Evolutionary conservation across 2,888 invertebrate genomes (phyloP).

Genomic region (Allophyes oxyacanthae): DNA sequence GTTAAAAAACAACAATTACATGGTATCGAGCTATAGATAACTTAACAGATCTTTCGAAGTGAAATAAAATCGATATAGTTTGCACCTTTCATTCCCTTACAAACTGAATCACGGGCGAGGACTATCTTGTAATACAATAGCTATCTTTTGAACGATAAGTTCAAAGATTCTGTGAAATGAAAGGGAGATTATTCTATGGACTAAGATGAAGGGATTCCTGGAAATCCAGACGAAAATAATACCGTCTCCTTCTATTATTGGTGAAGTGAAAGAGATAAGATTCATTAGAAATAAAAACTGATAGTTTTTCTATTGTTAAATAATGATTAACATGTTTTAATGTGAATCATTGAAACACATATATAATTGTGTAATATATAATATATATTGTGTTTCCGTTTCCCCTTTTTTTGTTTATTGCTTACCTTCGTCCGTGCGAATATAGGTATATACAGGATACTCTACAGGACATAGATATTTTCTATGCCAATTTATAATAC

Average conservation of each 20-base stretch:
- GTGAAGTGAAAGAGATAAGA: not conserved
- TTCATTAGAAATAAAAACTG: not conserved
- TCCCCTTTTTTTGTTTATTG: too few relatives aligned
- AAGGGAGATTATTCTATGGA: slow-evolving; percentile 28
- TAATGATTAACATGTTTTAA: too few relatives aligned
- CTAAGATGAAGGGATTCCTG: slow-evolving; percentile 20
- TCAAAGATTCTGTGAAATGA: slow-evolving; percentile 30
- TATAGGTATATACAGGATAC: too few relatives aligned
- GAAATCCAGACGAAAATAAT: slow-evolving; percentile 4
- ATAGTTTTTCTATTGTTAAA: too few relatives aligned
- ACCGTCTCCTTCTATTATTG: not conserved
- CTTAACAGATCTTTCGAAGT: not conserved
- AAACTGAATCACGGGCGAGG: slow-evolving; percentile 24
- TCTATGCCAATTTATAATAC: too few relatives aligned
- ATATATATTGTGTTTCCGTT: too few relatives aligned
- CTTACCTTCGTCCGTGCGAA: too few relatives aligned
- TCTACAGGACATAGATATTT: too few relatives aligned
- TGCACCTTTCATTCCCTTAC: slow-evolving; percentile 10
- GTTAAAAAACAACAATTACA: too few relatives aligned
- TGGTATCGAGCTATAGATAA: too few relatives aligned
- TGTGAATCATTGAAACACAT: too few relatives aligned
- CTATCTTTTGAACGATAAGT: slow-evolving; percentile 44
- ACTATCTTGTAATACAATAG: slow-evolving; percentile 35
- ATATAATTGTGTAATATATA: too few relatives aligned
- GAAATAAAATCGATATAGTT: slow-evolving; percentile 24